Base-by-base conservation (phyloP, 2,113 vertebrate genomes). In the Chascanopsetta lugubris region DNA sequence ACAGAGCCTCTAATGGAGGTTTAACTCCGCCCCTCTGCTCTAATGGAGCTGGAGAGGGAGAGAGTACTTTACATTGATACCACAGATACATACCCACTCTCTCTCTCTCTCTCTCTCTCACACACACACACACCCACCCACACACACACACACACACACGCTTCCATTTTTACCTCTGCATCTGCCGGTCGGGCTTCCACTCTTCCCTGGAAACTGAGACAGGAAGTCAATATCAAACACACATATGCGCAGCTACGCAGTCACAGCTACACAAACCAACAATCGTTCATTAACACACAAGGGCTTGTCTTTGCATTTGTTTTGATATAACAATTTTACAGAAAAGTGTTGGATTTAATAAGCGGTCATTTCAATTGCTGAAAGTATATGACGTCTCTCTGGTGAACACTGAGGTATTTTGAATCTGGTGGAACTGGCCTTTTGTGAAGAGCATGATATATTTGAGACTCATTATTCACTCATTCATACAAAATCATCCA, bases 21-120 rank as follows among this genome's bases (percentile, higher is more conserved):
- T 80, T 51, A 69, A 74, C 61, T 69, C 49, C 60, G 46, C 12
- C 40, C 36, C 27, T 13, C 36, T 20, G 70, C 57, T 72, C 65
- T 88, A 82, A 86, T 88, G 87, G 84, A 82, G 64, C 34, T 62
- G 73, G 56, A 69, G 66, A 81, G 74, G 22, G 3, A 21, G 49
- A 58, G 50, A 43, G 75, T 46, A 71, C 75, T 82, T 84, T 47
- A 82, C 72, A 61, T 69, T 56, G 77, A 85, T 71, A 74, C 15
- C 48, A 10, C 15, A 32, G 18, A 60, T 53, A 20, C 49, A 70
- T 22, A n/a, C n/a, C n/a, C n/a, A n/a, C n/a, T n/a, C n/a, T n/a
- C n/a, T n/a, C n/a, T n/a, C n/a, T n/a, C n/a, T n/a, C n/a, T n/a
- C n/a, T n/a, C n/a, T n/a, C n/a, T 66, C 11, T 0, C 17, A 46